Conservation (phyloP, 2,888 invertebrate species). For the Eristalinus aeneus region DNA sequence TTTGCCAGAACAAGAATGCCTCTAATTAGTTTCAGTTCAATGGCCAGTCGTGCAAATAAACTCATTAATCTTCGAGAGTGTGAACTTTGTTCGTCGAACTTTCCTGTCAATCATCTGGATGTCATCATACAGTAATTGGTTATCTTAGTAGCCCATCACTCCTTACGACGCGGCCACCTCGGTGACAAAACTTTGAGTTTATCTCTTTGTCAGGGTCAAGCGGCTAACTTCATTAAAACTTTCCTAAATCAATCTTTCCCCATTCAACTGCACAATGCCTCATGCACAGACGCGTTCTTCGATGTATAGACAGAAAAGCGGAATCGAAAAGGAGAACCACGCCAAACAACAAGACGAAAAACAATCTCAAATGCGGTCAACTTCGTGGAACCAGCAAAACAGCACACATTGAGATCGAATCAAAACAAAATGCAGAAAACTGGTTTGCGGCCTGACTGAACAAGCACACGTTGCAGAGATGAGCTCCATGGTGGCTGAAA, state of each 20-base stretch:
- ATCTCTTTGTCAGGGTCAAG: constrained; percentile 52
- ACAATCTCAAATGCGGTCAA: constrained; percentile 58
- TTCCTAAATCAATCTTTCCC: constrained; percentile 44
- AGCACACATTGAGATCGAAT: neutral
- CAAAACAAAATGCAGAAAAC: constrained; percentile 32
- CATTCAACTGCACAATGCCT: neutral
- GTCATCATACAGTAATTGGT: neutral
- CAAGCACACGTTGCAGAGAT: neutral
- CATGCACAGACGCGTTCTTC: neutral
- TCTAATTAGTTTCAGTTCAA: neutral
- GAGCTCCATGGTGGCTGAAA: constrained; percentile 37
- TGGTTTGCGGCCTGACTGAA: neutral
- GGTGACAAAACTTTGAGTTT: constrained; percentile 13
- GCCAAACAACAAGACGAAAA: constrained; percentile 1
- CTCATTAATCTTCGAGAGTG: neutral
- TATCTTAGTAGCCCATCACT: neutral
- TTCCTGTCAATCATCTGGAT: neutral
- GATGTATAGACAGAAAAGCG: constrained; percentile 8
- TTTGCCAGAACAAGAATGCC: neutral
- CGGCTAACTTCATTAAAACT: constrained; percentile 53
- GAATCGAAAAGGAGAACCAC: neutral
- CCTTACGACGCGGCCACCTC: neutral
- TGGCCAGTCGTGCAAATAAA: neutral
- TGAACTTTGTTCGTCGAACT: neutral
- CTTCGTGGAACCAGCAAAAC: constrained; percentile 44